Evolutionary conservation across 2,113 vertebrate genomes (phyloP).

Genomic region (Centropus bengalensis): DNA sequence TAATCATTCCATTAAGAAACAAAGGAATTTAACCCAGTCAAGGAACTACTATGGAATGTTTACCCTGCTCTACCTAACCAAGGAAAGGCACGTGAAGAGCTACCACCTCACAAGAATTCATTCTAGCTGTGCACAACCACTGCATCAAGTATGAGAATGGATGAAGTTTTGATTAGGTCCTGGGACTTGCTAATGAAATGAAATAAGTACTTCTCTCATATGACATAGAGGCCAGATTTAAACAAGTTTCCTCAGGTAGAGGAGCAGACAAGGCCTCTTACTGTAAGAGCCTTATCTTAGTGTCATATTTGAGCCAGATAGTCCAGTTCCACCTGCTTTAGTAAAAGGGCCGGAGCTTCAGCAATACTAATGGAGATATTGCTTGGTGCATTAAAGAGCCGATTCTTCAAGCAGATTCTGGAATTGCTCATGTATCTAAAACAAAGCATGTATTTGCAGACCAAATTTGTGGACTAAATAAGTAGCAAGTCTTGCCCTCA

Average conservation of each 20-base stretch:
- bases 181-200: not conserved
- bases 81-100: not conserved
- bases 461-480: not conserved
- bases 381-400: not conserved
- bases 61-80: not conserved
- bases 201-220: not conserved
- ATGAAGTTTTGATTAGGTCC: not conserved
- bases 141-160: fast-evolving
- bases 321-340: not conserved
- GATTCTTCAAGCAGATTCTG: not conserved
- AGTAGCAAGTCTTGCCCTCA: not conserved
- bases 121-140: not conserved
- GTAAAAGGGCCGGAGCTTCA: not conserved
- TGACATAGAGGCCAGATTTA: not conserved
- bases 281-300: not conserved
- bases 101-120: not conserved
- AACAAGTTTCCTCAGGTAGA: not conserved
- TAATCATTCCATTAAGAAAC: not conserved
- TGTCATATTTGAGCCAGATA: not conserved
- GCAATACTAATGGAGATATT: not conserved
- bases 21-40: not conserved
- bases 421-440: fast-evolving
- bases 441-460: not conserved
- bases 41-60: not conserved
- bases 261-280: not conserved